These are phyloP conservation scores for Glaucopsyche alexis DNA, from an alignment of 2,888 invertebrate species.

Conservation along the genomic window DNA sequence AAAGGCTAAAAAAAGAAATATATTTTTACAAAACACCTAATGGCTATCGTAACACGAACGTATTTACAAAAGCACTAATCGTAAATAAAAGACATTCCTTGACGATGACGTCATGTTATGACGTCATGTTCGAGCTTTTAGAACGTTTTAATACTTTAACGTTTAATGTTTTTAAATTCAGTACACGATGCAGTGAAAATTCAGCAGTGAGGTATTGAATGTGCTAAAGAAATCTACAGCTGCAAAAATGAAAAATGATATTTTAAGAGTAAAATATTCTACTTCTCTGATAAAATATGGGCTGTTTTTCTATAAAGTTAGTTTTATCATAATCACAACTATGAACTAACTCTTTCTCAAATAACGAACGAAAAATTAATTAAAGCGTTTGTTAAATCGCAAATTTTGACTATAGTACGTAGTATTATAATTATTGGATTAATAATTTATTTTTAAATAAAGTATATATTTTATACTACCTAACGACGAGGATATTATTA, in stretches of 20 bases:
- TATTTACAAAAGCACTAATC: constrained; percentile 4
- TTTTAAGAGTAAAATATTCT: neutral
- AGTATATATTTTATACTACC: too few species aligned
- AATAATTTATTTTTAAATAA: too few species aligned
- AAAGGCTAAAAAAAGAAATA: neutral
- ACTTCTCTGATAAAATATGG: neutral
- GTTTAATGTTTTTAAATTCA: constrained; percentile 30
- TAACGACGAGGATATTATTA: too few species aligned
- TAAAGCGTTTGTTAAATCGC: too few species aligned
- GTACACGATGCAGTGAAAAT: constrained; percentile 25
- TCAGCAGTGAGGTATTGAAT: constrained; percentile 5
- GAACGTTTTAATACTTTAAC: constrained; percentile 23
- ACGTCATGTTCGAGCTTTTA: constrained; percentile 18
- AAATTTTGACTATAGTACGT: too few species aligned
- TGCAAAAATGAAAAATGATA: neutral
- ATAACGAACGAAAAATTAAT: too few species aligned
- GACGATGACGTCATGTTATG: neutral
- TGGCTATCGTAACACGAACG: too few species aligned
- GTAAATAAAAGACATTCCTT: constrained; percentile 1
- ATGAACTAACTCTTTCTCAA: too few species aligned
- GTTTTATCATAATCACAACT: too few species aligned
- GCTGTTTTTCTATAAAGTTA: too few species aligned
- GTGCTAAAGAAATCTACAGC: neutral
- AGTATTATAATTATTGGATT: too few species aligned
- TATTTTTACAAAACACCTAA: neutral